Conservation (phyloP, 2,888 invertebrate species). For the Folsomia manolachei region DNA sequence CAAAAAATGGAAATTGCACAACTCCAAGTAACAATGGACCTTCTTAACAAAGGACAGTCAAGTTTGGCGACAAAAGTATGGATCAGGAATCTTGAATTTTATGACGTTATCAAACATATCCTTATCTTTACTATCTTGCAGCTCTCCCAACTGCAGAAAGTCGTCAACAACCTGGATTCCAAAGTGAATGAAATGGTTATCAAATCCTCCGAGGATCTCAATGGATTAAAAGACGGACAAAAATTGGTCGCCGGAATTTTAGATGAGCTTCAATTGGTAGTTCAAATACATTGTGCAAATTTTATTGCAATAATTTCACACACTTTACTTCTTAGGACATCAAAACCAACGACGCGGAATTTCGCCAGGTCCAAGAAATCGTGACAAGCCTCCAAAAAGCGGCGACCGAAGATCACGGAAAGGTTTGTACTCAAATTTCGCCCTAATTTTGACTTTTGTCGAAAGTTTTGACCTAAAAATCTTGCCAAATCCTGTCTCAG, state of each 20-base stretch:
- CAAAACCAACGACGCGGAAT: conserved; percentile 16
- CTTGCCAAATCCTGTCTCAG: background rate
- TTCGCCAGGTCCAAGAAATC: conserved; percentile 26
- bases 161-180: conserved; percentile 33
- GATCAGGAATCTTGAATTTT: background rate
- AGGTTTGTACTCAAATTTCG: conserved; percentile 18
- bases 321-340: too few species aligned
- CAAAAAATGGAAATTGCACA: conserved; percentile 35
- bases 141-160: conserved; percentile 39
- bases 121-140: background rate
- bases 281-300: too few species aligned
- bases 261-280: background rate
- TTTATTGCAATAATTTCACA: background rate
- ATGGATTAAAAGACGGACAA: conserved; percentile 21
- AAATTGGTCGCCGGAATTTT: background rate
- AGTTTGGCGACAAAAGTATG: conserved; percentile 35
- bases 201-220: conserved; percentile 30
- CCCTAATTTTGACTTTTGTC: background rate
- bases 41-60: conserved; percentile 35
- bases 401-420: conserved; percentile 34
- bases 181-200: conserved; percentile 32
- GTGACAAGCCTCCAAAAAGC: conserved; percentile 31
- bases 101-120: background rate
- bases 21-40: conserved; percentile 34
- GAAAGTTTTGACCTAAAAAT: too few species aligned